These are phyloP conservation scores for Silvanus unidentatus DNA, from an alignment of 2,888 invertebrate genomes.

Conservation along the genomic window DNA sequence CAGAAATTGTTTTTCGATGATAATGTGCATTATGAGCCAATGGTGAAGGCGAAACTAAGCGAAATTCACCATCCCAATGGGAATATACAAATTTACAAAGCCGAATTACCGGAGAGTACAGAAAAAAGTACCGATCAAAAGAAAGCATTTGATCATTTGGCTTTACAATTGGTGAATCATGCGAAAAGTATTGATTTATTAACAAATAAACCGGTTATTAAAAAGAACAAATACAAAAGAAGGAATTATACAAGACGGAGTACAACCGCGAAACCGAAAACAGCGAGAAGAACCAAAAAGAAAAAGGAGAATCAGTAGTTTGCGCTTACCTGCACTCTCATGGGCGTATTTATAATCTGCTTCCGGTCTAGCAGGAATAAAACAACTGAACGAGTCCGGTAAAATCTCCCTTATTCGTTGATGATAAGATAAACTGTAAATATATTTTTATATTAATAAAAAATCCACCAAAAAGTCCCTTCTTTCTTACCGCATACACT, in stretches of 20 bases:
- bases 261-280: conserved; percentile 1
- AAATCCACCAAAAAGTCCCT: conserved; percentile 9
- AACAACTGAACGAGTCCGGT: conserved; percentile 76
- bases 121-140: conserved; percentile 3
- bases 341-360: conserved; percentile 86
- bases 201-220: conserved; percentile 17
- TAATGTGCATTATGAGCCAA: conserved; percentile 10
- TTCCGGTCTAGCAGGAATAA: conserved; percentile 80
- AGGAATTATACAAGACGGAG: conserved; percentile 15
- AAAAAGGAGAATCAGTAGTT: conserved; percentile 10
- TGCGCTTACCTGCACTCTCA: conserved; percentile 75
- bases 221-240: conserved; percentile 27
- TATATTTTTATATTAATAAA: conserved; percentile 8
- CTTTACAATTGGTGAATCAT: conserved; percentile 43
- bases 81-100: conserved; percentile 27
- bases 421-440: conserved; percentile 80
- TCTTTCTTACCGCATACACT: conserved; percentile 71
- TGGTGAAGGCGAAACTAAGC: conserved; percentile 20
- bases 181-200: conserved; percentile 39
- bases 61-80: conserved; percentile 16
- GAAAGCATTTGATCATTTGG: conserved; percentile 36
- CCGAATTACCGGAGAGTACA: conserved; percentile 18
- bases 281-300: conserved; percentile 6
- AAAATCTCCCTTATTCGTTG: conserved; percentile 90
- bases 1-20: neutral